Evolutionary conservation across 2,113 vertebrate species (phyloP).

Genomic region (Regulus satrapa): DNA sequence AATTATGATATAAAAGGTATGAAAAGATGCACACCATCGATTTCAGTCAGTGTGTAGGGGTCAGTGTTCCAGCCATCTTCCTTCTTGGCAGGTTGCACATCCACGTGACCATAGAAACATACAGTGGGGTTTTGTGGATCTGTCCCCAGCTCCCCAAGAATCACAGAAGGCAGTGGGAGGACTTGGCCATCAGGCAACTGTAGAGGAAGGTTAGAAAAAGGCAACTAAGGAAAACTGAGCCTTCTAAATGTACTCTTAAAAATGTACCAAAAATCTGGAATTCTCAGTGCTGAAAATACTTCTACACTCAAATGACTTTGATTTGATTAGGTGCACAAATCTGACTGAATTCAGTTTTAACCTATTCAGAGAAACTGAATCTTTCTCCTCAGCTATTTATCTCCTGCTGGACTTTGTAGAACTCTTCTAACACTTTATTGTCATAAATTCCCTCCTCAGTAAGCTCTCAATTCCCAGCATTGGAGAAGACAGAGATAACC

Average conservation of each 20-base stretch:
- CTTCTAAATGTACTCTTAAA: background rate
- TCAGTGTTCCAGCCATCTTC: constrained; percentile 86
- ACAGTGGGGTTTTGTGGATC: constrained; percentile 79
- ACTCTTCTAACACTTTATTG: background rate
- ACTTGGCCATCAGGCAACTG: constrained; percentile 77
- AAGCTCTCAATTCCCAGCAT: background rate
- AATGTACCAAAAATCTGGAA: background rate
- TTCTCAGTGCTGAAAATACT: background rate
- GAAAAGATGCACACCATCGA: constrained; percentile 70
- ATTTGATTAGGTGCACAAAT: background rate
- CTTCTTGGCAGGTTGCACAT: constrained; percentile 86
- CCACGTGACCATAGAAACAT: constrained; percentile 89
- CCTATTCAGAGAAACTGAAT: background rate
- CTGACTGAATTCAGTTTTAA: background rate
- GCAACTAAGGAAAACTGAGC: background rate
- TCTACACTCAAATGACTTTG: background rate
- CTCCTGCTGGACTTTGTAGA: background rate
- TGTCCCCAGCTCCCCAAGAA: constrained; percentile 81
- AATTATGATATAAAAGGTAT: background rate
- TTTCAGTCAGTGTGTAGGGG: constrained; percentile 83
- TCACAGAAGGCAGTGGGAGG: constrained; percentile 79
- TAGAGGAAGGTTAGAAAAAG: background rate
- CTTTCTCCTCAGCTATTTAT: background rate
- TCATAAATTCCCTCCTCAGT: background rate
- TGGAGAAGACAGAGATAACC: background rate